Conservation (phyloP, 2,888 invertebrate species). For the Netelia virgata region DNA sequence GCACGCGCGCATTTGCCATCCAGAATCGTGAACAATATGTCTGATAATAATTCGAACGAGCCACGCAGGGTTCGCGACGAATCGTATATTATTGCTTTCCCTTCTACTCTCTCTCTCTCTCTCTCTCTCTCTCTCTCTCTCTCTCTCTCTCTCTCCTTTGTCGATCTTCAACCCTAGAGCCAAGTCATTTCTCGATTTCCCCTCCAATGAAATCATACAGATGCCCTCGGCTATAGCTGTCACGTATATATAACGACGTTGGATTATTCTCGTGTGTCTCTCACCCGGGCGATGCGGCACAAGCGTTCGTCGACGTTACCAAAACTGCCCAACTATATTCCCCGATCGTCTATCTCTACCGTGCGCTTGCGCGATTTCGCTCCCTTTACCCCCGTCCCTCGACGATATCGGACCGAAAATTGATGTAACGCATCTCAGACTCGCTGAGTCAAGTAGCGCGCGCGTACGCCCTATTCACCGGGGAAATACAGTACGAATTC, state of each 20-base stretch:
- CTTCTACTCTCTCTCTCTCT: neutral
- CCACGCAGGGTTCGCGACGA: slow-evolving; percentile 54
- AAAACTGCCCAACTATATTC: slow-evolving; percentile 31
- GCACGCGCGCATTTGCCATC: slow-evolving; percentile 47
- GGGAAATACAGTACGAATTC: slow-evolving; percentile 55
- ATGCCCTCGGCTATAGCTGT: slow-evolving; percentile 46
- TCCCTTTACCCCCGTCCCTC: neutral
- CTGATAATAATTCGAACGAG: slow-evolving; percentile 62
- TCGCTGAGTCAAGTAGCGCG: slow-evolving; percentile 10
- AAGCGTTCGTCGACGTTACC: slow-evolving; percentile 35
- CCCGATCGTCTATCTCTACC: neutral
- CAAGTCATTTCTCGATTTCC: slow-evolving; percentile 43
- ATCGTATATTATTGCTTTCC: slow-evolving; percentile 10
- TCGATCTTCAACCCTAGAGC: slow-evolving; percentile 31
- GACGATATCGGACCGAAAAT: slow-evolving; percentile 45
- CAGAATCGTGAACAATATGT: slow-evolving; percentile 30
- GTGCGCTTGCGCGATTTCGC: neutral
- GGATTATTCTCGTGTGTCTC: slow-evolving; percentile 54
- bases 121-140: neutral
- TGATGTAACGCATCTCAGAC: slow-evolving; percentile 49
- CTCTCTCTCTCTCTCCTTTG: slow-evolving; percentile 8
- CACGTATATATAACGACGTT: slow-evolving; percentile 47
- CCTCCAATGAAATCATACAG: slow-evolving; percentile 35
- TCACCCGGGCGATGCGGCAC: slow-evolving; percentile 8
- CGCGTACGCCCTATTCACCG: slow-evolving; percentile 41